Conservation (phyloP, 2,888 invertebrate genomes). For the Hermodice carunculata region DNA sequence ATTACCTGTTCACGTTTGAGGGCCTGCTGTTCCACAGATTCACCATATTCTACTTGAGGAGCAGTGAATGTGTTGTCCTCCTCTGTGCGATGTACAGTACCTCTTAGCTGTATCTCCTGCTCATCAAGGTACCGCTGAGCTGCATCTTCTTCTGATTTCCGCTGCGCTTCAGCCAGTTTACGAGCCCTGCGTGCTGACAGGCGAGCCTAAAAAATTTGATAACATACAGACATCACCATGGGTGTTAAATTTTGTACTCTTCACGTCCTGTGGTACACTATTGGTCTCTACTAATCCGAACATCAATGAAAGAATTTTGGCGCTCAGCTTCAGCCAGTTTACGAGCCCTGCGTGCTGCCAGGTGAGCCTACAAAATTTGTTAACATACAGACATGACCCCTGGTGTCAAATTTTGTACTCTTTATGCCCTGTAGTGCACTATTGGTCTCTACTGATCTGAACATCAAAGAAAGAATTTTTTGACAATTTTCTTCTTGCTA, state of each 20-base stretch:
- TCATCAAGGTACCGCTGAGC: conserved; percentile 58
- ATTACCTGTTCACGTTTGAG: conserved; percentile 62
- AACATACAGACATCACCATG: too few species aligned
- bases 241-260: too few species aligned
- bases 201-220: conserved; percentile 49
- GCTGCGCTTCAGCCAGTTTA: conserved; percentile 47
- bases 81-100: conserved; percentile 32
- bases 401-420: too few species aligned
- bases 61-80: conserved; percentile 47
- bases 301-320: too few species aligned
- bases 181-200: conserved; percentile 53
- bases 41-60: conserved; percentile 48
- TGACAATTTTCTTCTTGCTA: too few species aligned
- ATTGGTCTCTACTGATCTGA: too few species aligned
- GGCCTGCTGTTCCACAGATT: conserved; percentile 55
- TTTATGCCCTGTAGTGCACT: too few species aligned
- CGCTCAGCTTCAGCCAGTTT: conserved; percentile 50
- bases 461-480: too few species aligned
- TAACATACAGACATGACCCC: too few species aligned
- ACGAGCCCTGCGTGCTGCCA: conserved; percentile 52
- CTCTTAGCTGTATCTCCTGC: conserved; percentile 57
- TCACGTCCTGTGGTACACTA: too few species aligned
- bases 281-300: too few species aligned
- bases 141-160: conserved; percentile 55
- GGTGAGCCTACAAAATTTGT: conserved; percentile 55